Evolutionary conservation across 1,140 invertebrate species (phyloP), one percentile per base, ranked within the genome.

Genomic region (Hyles euphorbiae): DNA sequence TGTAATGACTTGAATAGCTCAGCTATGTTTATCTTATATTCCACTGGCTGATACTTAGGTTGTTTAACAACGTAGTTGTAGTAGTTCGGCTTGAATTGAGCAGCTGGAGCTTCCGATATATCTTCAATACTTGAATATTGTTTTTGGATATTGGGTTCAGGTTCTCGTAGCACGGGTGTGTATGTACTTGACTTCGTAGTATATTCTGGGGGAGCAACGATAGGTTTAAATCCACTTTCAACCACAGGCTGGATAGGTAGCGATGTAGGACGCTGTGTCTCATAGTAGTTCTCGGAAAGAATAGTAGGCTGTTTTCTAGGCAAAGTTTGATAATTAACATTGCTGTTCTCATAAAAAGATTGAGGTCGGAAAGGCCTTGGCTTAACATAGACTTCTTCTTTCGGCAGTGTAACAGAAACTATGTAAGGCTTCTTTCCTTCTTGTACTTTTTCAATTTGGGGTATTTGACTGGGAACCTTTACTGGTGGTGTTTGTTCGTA

Each of bases 1-100:
- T 95, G 94, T 3, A 95, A 85, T 47, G 93, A 93, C 66, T 91
- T 91, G 9, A 94, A 70, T 34, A 94, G 86, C 51, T 83, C 72
- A 11, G 72, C 72, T 53, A 85, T 53, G 12, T 73, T 74, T 44
- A 77, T 65, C 8, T 65, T 53, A 46, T 69, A 50, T n/a, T 71
- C 62, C 7, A 60, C 54, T 32, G 72, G 68, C 59, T 69, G 74
- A 11, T 57, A 67, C 5, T 61, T 59, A n/a, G 76, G 58, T 58
- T 79, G 65, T 51, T 83, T 79, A n/a, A 67, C 66, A 6, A 78
- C 60, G 55, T 84, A 70, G 49, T 75, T 58, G 56, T 78, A 75
- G 59, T 73, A 82, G 55, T 82, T 67, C 9, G 67, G 68, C 58
- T 66, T 72, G 53, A 72, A 67, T 43, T 65, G 57, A n/a, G 61